Evolutionary conservation across 2,797 vertebrate genomes (phyloP), one percentile per base, ranked within the genome.

Genomic region (Miichthys miiuy): DNA sequence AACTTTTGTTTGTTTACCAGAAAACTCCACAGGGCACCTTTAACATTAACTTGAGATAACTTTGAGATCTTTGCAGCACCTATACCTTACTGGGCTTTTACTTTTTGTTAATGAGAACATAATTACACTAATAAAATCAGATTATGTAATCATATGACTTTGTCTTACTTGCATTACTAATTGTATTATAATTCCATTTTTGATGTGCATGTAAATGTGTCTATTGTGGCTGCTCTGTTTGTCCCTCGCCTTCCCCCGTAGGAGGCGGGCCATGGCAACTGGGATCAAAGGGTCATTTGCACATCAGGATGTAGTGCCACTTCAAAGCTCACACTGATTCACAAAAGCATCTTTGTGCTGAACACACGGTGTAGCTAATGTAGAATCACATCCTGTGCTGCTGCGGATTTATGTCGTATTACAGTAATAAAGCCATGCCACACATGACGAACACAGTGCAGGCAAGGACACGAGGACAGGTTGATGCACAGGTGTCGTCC

Each of bases 271-370:
- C 83, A 60, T 76, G 68, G 76, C 60, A 80, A 77, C 78, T 61
- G 76, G 87, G 81, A 93, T 92, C 90, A 94, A 93, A 93, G 92
- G 84, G 67, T 83, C 79, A 91, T 94, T 94, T 94, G 89, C 92
- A 93, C 92, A 92, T 91, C 87, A 86, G 89, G 89, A 84, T 83
- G 73, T 72, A 75, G 88, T 68, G 76, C 82, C 79, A 78, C 93
- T 92, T 94, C 91, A 93, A 92, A 93, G 91, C 86, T 60, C 17
- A 5, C 51, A 14, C 52, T 18, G 68, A 74, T 82, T 83, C 78
- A 91, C 88, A 89, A 90, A 93, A 87, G 88, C 89, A 77, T 86
- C 84, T 89, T 89, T 76, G 84, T 84, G 81, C 50, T 20, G 41
- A 27, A 75, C 68, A 58, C 66, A 79, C 12, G n/a, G 54, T 3